Conservation (phyloP, 2,888 invertebrate genomes). For the Eupithecia dodoneata region DNA sequence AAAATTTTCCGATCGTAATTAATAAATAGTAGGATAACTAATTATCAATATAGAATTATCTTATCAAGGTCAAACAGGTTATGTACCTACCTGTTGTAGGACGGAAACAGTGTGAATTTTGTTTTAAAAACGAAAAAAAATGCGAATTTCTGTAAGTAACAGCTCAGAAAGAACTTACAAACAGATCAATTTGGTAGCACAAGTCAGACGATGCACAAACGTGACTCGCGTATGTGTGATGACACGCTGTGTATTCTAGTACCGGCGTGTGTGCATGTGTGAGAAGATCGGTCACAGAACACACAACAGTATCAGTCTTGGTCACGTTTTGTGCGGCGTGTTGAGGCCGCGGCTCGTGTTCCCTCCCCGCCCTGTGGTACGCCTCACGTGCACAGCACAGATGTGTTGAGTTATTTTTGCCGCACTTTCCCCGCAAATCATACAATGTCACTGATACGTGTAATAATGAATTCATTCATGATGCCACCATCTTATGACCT, state of each 20-base stretch:
- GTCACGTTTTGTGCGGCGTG: slow-evolving; percentile 81
- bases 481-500: slow-evolving; percentile 11
- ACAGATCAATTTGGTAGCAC: slow-evolving; percentile 24
- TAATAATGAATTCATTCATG: slow-evolving; percentile 44
- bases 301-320: slow-evolving; percentile 25
- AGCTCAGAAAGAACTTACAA: not conserved
- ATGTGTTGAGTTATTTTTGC: slow-evolving; percentile 62
- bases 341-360: slow-evolving; percentile 66
- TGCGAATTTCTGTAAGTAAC: not conserved
- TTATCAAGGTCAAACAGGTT: not conserved
- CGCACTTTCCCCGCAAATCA: slow-evolving; percentile 66
- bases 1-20: not conserved
- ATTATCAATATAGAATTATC: not conserved
- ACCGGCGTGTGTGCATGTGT: slow-evolving; percentile 21
- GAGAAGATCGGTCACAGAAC: slow-evolving; percentile 16
- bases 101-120: not conserved
- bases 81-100: not conserved
- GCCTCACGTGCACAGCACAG: slow-evolving; percentile 58
- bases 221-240: slow-evolving; percentile 45
- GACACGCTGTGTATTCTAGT: not conserved
- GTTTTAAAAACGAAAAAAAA: not conserved
- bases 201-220: slow-evolving; percentile 61
- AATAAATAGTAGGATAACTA: not conserved
- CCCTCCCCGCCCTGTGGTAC: slow-evolving; percentile 45
- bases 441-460: slow-evolving; percentile 45